Conservation (phyloP, 2,797 vertebrate species). For the Manis crassicaudata region DNA sequence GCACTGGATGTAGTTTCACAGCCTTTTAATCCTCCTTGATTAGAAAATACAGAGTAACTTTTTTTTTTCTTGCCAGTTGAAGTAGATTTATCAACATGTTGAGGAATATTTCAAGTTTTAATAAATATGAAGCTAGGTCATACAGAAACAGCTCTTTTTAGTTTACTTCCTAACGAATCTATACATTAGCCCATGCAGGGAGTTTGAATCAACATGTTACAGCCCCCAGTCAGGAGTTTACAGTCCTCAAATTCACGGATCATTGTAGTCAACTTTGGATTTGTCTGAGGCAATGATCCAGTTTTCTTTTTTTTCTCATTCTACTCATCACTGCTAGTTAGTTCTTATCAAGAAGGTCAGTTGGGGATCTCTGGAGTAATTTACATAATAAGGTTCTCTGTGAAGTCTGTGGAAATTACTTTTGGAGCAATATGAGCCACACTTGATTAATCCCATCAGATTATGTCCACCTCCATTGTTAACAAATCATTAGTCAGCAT, state of each 20-base stretch:
- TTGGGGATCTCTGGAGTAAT: neutral
- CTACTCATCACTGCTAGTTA: neutral
- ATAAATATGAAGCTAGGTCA: slow-evolving; percentile 32
- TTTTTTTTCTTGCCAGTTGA: slow-evolving; percentile 44
- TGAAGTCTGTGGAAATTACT: slow-evolving; percentile 37
- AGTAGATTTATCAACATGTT: slow-evolving; percentile 24
- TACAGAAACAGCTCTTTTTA: neutral
- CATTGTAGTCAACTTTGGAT: neutral
- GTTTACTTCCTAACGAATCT: slow-evolving; percentile 4
- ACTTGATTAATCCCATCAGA: neutral
- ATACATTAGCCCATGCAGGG: neutral
- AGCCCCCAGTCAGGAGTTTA: neutral
- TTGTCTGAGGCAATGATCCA: neutral
- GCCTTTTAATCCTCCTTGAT: slow-evolving; percentile 72
- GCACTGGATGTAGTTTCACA: slow-evolving; percentile 71
- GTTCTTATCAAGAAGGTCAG: slow-evolving; percentile 23
- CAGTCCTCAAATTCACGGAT: neutral
- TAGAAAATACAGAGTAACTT: slow-evolving; percentile 35
- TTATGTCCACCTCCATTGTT: neutral
- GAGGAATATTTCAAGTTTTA: slow-evolving; percentile 21
- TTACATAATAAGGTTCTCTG: slow-evolving; percentile 36
- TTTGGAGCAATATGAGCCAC: neutral
- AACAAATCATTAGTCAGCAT: neutral
- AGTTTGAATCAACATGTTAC: neutral
- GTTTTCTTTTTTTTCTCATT: neutral